Evolutionary conservation across 2,113 vertebrate genomes (phyloP).

Genomic region (Lutjanus erythropterus): DNA sequence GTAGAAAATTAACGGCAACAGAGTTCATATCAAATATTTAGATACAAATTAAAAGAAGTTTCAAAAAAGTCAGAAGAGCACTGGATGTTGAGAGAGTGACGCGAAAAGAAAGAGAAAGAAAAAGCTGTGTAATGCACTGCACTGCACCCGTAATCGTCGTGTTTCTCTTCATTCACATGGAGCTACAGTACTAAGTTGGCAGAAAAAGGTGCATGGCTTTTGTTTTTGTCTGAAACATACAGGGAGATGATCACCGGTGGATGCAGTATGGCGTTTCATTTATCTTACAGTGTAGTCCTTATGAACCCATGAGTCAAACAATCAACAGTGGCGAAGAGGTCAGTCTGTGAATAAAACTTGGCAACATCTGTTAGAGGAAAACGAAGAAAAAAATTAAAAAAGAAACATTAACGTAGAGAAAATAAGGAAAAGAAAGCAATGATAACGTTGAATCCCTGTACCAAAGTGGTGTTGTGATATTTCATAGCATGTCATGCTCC

Average conservation of each 20-base stretch:
- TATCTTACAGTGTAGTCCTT: conserved; percentile 37
- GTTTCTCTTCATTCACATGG: conserved; percentile 41
- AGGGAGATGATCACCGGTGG: conserved; percentile 16
- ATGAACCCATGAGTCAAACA: conserved; percentile 25
- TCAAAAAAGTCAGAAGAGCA: conserved; percentile 69
- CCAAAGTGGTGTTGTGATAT: conserved; percentile 48
- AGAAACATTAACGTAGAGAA: conserved; percentile 39
- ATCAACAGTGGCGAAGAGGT: conserved; percentile 30
- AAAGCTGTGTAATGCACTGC: conserved; percentile 61
- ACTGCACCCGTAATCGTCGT: conserved; percentile 74
- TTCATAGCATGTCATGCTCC: conserved; percentile 72
- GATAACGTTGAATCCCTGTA: conserved; percentile 54
- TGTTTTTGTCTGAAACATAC: conserved; percentile 50
- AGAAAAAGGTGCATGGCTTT: conserved; percentile 80
- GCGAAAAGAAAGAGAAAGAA: conserved; percentile 3
- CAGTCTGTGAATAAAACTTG: conserved; percentile 27
- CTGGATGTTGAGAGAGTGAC: conserved; percentile 61
- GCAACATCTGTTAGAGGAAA: conserved; percentile 42
- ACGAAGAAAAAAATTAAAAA: conserved; percentile 28
- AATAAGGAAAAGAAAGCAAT: conserved; percentile 26
- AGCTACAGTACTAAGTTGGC: conserved; percentile 81
- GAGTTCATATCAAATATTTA: conserved; percentile 71
- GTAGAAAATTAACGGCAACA: conserved; percentile 66
- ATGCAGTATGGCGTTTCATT: conserved; percentile 35
- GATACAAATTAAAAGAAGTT: conserved; percentile 65